A percentile compares a stretch with the other conserved stretches of the same genome.
Evolutionary conservation across 2,888 invertebrate genomes (phyloP).

Genomic region (Sicus ferrugineus): DNA sequence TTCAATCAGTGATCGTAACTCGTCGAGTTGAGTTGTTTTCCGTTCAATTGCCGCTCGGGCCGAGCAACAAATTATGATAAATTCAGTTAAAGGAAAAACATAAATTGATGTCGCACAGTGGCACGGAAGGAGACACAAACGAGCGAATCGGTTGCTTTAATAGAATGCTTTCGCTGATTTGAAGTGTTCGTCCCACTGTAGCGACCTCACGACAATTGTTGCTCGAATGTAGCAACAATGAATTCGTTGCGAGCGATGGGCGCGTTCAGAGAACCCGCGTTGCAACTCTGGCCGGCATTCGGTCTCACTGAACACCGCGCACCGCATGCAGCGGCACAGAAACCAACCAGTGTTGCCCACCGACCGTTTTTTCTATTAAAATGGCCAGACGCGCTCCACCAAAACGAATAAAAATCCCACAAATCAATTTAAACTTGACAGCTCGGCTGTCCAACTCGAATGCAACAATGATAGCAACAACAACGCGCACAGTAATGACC

Average conservation of each 20-base stretch:
- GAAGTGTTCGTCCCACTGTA: conserved; percentile 16
- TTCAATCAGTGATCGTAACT: conserved; percentile 52
- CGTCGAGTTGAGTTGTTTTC: conserved; percentile 49
- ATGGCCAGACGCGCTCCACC: background rate
- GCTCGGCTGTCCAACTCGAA: conserved; percentile 41
- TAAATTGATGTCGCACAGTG: conserved; percentile 26
- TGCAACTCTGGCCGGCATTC: background rate
- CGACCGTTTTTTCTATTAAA: conserved; percentile 17
- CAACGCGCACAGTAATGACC: background rate
- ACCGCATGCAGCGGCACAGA: background rate
- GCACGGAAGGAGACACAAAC: background rate
- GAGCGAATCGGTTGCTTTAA: background rate
- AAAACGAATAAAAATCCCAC: conserved; percentile 45
- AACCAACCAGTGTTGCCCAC: conserved; percentile 13
- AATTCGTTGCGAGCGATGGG: conserved; percentile 14
- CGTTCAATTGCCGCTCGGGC: conserved; percentile 43
- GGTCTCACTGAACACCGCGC: background rate
- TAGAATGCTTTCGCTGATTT: background rate
- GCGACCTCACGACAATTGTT: background rate
- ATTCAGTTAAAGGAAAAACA: conserved; percentile 25
- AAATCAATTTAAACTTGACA: conserved; percentile 59
- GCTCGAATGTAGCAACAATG: background rate
- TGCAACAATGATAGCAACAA: conserved; percentile 9
- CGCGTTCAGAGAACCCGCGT: background rate
- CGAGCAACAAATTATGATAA: conserved; percentile 43